phyloP scores from a whole-genome alignment of 1,140 invertebrate species.

The Pogonomyrmex barbatus region DNA sequence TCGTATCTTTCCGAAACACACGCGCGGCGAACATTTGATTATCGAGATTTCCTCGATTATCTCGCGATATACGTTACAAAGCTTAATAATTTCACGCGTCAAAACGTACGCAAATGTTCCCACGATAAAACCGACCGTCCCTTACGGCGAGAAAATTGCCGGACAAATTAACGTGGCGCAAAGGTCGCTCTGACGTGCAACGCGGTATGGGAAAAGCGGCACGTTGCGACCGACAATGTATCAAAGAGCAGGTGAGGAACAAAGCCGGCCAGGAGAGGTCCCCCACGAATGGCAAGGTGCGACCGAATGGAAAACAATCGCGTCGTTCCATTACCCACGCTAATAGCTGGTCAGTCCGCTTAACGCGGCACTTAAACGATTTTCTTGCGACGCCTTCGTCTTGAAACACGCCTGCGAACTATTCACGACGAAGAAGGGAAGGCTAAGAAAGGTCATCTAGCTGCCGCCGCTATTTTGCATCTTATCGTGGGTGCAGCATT shows the following conservation, averaged over 20 bases:
- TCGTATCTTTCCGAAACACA: neutral
- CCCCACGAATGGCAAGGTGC: constrained; percentile 33
- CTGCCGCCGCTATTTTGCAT: neutral
- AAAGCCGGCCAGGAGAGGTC: constrained; percentile 25
- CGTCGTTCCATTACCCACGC: constrained; percentile 55
- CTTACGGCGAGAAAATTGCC: constrained; percentile 53
- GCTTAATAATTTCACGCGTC: constrained; percentile 38
- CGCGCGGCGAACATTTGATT: neutral
- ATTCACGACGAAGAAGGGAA: neutral
- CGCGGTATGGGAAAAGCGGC: constrained; percentile 27
- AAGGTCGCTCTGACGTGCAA: constrained; percentile 15
- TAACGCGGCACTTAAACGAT: constrained; percentile 64
- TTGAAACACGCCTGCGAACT: neutral
- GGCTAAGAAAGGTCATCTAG: constrained; percentile 3
- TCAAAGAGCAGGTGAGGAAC: constrained; percentile 30
- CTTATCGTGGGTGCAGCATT: neutral
- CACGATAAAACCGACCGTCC: constrained; percentile 39
- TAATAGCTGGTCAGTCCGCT: constrained; percentile 64
- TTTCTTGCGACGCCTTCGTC: constrained; percentile 48
- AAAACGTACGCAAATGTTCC: constrained; percentile 7
- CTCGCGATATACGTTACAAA: constrained; percentile 17
- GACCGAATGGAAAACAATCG: constrained; percentile 68
- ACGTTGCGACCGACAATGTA: constrained; percentile 25
- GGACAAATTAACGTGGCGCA: neutral
- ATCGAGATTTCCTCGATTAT: neutral